Evolutionary conservation across 2,797 vertebrate genomes (phyloP).

Genomic region (Myiothlypis chrysogaster): DNA sequence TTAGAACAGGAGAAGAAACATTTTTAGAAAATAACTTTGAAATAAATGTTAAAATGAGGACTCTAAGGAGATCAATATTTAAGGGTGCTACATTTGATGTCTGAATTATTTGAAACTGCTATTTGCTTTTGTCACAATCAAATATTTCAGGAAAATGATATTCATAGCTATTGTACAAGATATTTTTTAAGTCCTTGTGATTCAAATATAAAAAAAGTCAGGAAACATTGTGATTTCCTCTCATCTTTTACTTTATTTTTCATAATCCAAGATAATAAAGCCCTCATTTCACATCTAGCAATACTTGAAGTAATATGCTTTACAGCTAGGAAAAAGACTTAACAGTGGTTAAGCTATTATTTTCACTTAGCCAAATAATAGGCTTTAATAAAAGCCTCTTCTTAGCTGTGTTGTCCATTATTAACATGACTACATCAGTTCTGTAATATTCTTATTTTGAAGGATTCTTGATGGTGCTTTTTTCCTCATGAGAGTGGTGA

Average conservation of each 20-base stretch:
- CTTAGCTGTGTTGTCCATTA: neutral
- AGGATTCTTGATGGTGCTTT: neutral
- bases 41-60: neutral
- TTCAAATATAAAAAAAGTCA: neutral
- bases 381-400: neutral
- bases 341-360: neutral
- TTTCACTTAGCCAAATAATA: neutral
- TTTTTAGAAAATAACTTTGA: neutral
- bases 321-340: neutral
- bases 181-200: constrained; percentile 1
- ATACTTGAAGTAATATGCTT: constrained; percentile 1
- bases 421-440: neutral
- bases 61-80: neutral
- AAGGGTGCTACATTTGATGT: neutral
- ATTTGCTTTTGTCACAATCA: constrained; percentile 4
- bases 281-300: neutral
- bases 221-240: constrained; percentile 17
- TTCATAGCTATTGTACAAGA: neutral
- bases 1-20: neutral
- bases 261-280: neutral
- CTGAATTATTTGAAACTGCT: neutral
- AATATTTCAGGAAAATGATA: neutral
- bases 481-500: neutral
- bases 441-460: neutral
- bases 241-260: constrained; percentile 12